Evolutionary conservation across 1,140 invertebrate genomes (phyloP).

Genomic region (Apis florea): DNA sequence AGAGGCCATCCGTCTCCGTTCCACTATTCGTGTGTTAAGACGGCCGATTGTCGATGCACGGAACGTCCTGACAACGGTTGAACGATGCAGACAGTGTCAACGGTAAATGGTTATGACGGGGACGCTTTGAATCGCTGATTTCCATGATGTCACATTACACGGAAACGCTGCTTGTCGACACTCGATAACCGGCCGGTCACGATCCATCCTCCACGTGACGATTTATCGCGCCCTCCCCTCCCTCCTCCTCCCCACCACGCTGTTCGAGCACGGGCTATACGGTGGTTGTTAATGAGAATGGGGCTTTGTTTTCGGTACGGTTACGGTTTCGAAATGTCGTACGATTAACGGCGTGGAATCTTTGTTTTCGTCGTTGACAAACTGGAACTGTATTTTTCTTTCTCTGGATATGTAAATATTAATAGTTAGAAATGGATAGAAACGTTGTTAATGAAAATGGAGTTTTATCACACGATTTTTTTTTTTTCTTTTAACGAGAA

Average conservation of each 20-base stretch:
- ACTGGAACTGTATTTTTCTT: too few relatives aligned
- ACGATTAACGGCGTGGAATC: too few relatives aligned
- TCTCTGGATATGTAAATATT: too few relatives aligned
- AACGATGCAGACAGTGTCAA: slow-evolving; percentile 74
- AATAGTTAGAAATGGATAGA: too few relatives aligned
- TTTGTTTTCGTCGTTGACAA: too few relatives aligned
- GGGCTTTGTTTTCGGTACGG: too few relatives aligned
- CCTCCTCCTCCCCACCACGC: too few relatives aligned
- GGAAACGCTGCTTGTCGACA: slow-evolving; percentile 54
- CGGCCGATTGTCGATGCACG: slow-evolving; percentile 63
- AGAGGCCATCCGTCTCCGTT: background rate
- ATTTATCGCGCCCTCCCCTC: slow-evolving; percentile 26
- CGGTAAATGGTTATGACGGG: slow-evolving; percentile 75
- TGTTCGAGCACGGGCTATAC: background rate
- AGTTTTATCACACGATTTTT: too few relatives aligned
- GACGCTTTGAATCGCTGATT: slow-evolving; percentile 73
- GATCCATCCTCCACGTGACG: slow-evolving; percentile 16
- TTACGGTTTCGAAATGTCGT: background rate
- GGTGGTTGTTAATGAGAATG: background rate
- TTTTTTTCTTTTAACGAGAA: too few relatives aligned
- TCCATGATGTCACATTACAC: slow-evolving; percentile 67
- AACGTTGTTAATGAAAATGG: too few relatives aligned
- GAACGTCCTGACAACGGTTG: slow-evolving; percentile 67
- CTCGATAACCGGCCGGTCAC: slow-evolving; percentile 30
- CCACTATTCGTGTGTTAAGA: background rate